Evolutionary conservation across 2,797 vertebrate species (phyloP), one percentile per base, ranked within the genome.

Genomic region (Agapornis canus): DNA sequence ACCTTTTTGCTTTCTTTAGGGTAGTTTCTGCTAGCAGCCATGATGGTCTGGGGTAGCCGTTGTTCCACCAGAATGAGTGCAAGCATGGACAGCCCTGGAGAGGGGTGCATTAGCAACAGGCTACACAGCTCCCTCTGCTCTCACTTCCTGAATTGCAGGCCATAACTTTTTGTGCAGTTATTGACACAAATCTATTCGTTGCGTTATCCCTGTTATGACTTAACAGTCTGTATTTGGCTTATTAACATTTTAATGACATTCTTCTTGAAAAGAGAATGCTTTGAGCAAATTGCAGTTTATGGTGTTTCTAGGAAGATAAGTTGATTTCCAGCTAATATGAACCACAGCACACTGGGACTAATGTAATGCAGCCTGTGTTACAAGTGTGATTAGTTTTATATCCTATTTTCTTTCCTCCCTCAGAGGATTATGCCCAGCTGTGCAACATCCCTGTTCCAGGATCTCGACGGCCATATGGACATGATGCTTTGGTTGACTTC

Each of bases 351-450:
- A 35, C 82, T 92, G 86, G 73, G 77, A 82, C 72, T 94, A 89
- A 90, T 32, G 73, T 82, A 82, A 80, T 49, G 70, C 92, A 82
- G 89, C 40, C 94, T 90, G 78, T 79, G 73, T 95, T 94, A 78
- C 57, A 83, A 94, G 79, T 65, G 56, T 93, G 76, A 92, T 94
- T 91, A 75, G 59, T 92, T 94, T 81, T 81, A 40, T 89, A 77
- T 95, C 81, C 64, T 91, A 32, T 95, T 86, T 92, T 85, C 69
- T 84, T 83, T 95, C 54, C 52, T 75, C 35, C 82, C 71, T 15
- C 94, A 99, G 99, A 98, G 66, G 98, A 99, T 97, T 99, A 99
- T 42, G 99, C 98, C 57, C 97, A 98, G 95, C 98, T 99, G 97
- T 99, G 99, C 95, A 99, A 99, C 96, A 97, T 99, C 93, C 98